Evolutionary conservation across 2,888 invertebrate genomes (phyloP).

Genomic region (Limnephilus marmoratus): DNA sequence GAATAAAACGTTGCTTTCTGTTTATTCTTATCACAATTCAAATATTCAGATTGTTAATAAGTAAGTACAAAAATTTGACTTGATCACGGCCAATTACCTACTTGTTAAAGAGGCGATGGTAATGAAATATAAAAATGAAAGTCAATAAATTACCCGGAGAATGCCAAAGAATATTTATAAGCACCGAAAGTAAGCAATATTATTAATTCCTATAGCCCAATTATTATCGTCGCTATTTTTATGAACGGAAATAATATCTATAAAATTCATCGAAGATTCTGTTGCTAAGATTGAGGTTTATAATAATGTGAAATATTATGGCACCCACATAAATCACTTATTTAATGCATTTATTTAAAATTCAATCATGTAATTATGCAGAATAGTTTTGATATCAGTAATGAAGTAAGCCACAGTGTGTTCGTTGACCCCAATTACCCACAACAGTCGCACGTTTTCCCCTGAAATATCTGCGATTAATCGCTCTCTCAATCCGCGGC

Average conservation of each 20-base stretch:
- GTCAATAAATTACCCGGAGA: neutral
- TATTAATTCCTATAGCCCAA: neutral
- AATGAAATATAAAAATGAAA: neutral
- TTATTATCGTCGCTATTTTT: neutral
- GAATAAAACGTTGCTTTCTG: neutral
- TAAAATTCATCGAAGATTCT: neutral
- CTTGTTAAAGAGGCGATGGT: neutral
- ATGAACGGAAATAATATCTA: neutral
- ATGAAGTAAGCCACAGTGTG: neutral
- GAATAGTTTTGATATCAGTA: neutral
- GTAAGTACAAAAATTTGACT: neutral
- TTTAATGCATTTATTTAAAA: neutral
- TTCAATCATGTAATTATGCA: neutral
- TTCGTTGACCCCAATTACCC: slow-evolving; percentile 21
- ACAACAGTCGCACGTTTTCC: neutral
- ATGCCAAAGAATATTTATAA: neutral
- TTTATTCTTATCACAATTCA: neutral
- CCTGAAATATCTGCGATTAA: neutral
- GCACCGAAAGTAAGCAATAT: neutral
- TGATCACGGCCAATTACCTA: neutral
- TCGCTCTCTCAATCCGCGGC: neutral
- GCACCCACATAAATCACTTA: neutral
- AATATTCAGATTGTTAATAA: neutral
- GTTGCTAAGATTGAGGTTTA: neutral
- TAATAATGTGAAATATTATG: neutral